phyloP scores from a whole-genome alignment of 1,140 invertebrate genomes.

The Cherax quadricarinatus region DNA sequence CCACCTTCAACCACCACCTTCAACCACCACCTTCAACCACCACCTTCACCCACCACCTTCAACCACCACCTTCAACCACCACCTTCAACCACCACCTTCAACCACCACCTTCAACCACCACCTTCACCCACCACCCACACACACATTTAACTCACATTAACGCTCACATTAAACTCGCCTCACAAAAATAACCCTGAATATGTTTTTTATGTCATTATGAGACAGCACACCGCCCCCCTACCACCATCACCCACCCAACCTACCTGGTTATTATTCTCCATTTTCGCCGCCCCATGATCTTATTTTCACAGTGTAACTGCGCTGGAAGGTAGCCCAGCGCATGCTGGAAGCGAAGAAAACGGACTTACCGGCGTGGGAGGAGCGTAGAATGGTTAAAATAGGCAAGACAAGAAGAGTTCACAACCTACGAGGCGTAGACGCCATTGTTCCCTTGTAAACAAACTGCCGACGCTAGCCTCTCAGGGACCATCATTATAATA shows the following conservation, averaged over 20 bases:
- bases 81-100: too few species aligned
- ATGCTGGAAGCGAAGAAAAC: neutral
- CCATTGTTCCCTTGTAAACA: slow-evolving; percentile 20
- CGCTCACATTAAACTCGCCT: too few species aligned
- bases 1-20: too few species aligned
- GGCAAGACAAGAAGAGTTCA: neutral
- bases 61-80: too few species aligned
- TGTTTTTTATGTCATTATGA: too few species aligned
- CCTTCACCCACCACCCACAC: too few species aligned
- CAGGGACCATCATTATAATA: neutral
- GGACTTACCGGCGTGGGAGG: neutral
- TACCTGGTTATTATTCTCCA: neutral
- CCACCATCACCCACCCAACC: neutral
- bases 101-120: too few species aligned
- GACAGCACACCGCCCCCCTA: too few species aligned
- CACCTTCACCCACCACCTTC: too few species aligned
- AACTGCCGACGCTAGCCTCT: neutral
- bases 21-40: too few species aligned
- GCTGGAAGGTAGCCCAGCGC: neutral
- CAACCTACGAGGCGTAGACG: neutral
- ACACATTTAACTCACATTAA: too few species aligned
- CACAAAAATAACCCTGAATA: too few species aligned
- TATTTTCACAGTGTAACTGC: neutral
- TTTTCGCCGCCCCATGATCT: neutral
- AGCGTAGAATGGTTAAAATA: neutral